phyloP scores from a whole-genome alignment of 2,113 vertebrate species.

The Phylloscopus whistleri region DNA sequence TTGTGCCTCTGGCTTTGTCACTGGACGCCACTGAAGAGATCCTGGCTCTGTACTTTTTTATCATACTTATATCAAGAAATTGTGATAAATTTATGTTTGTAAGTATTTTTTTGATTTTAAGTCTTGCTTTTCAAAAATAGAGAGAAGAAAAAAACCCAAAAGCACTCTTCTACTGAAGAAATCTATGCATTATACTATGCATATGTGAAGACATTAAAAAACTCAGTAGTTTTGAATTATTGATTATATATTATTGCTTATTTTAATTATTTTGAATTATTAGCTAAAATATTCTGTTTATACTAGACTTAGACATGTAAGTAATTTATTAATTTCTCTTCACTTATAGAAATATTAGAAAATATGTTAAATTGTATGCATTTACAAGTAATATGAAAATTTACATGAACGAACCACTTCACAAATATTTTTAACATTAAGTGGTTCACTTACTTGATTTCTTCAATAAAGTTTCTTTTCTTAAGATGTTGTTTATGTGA shows the following conservation, averaged over 20 bases:
- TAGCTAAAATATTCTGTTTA: not conserved
- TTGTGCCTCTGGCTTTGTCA: not conserved
- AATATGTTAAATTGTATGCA: not conserved
- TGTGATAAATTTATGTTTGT: not conserved
- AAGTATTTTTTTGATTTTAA: not conserved
- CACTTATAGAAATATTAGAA: not conserved
- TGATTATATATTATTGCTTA: not conserved
- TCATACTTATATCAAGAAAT: not conserved
- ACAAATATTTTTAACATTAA: not conserved
- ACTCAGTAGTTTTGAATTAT: not conserved
- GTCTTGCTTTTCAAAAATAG: not conserved
- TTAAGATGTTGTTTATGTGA: not conserved
- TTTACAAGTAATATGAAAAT: not conserved
- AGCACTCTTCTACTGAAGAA: not conserved
- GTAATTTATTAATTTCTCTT: not conserved
- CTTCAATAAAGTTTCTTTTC: not conserved
- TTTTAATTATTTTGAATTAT: not conserved
- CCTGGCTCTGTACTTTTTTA: not conserved
- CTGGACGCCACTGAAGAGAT: not conserved
- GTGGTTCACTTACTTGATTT: not conserved
- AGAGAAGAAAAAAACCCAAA: fast-evolving
- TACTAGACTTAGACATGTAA: not conserved
- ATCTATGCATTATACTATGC: not conserved
- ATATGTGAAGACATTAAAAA: not conserved
- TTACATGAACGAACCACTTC: not conserved